Conservation (phyloP, 2,888 invertebrate species). For the Unio delphinus region DNA sequence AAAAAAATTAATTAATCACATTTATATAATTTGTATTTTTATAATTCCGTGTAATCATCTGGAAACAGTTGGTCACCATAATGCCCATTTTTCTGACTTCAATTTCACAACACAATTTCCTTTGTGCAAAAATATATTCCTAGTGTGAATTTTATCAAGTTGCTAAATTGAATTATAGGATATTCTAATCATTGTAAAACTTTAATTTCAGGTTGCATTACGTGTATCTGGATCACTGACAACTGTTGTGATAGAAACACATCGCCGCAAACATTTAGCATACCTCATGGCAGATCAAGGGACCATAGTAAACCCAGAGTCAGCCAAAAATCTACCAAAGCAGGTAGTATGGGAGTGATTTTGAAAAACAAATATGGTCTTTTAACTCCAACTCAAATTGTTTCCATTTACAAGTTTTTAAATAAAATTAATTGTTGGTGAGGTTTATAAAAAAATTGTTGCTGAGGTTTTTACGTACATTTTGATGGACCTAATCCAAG, state of each 20-base stretch:
- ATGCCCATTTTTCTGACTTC: too few relatives aligned
- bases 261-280: conserved; percentile 91
- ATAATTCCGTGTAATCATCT: too few relatives aligned
- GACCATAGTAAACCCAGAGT: conserved; percentile 91
- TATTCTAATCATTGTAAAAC: neutral
- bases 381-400: neutral
- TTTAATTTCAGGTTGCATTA: conserved; percentile 76
- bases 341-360: conserved; percentile 75
- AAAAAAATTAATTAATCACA: too few relatives aligned
- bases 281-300: conserved; percentile 98
- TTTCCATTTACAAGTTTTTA: neutral
- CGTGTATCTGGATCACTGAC: conserved; percentile 87
- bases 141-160: too few relatives aligned
- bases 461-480: neutral
- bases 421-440: neutral
- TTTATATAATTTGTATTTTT: too few relatives aligned
- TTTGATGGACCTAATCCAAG: neutral
- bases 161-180: too few relatives aligned
- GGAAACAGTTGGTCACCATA: too few relatives aligned
- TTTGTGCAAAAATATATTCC: too few relatives aligned
- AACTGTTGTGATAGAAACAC: conserved; percentile 88
- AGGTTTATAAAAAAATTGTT: neutral
- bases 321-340: conserved; percentile 91
- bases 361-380: too few relatives aligned
- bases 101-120: too few relatives aligned